phyloP scores from a whole-genome alignment of 2,797 vertebrate species.

The Acrossocheilus wenchowensis region DNA sequence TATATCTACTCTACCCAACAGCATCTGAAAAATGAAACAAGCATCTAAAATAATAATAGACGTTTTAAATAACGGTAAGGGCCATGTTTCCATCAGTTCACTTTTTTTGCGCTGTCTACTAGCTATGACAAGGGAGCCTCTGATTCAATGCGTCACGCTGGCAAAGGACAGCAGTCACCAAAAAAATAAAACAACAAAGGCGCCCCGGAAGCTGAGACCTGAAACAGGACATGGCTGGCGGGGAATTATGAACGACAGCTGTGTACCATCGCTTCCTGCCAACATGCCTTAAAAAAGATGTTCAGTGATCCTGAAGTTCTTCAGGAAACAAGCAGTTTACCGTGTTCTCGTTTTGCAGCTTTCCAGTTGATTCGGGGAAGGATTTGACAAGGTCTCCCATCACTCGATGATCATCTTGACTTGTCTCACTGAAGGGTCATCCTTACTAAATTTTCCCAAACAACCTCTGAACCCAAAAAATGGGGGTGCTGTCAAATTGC shows the following conservation, averaged over 20 bases:
- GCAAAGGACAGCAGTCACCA: conserved; percentile 2
- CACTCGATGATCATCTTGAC: background rate
- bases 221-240: background rate
- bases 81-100: background rate
- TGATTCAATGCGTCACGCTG: background rate
- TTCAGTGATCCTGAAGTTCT: conserved; percentile 32
- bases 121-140: background rate
- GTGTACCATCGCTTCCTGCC: conserved; percentile 22
- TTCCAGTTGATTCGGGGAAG: conserved; percentile 6
- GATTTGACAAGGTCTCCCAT: background rate
- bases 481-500: background rate
- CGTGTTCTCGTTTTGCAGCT: background rate
- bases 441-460: background rate
- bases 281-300: conserved; percentile 23
- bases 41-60: background rate
- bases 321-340: background rate
- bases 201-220: background rate
- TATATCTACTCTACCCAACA: background rate
- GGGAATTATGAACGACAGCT: conserved; percentile 29
- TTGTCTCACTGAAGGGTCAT: background rate
- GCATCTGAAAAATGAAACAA: background rate
- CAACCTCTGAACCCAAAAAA: background rate
- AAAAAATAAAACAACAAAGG: conserved; percentile 26
- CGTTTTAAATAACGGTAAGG: background rate
- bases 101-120: background rate